A percentile compares a stretch with the other conserved stretches of the same genome.
Evolutionary conservation across 2,888 invertebrate genomes (phyloP).

Genomic region (Tenthredo mesomela): DNA sequence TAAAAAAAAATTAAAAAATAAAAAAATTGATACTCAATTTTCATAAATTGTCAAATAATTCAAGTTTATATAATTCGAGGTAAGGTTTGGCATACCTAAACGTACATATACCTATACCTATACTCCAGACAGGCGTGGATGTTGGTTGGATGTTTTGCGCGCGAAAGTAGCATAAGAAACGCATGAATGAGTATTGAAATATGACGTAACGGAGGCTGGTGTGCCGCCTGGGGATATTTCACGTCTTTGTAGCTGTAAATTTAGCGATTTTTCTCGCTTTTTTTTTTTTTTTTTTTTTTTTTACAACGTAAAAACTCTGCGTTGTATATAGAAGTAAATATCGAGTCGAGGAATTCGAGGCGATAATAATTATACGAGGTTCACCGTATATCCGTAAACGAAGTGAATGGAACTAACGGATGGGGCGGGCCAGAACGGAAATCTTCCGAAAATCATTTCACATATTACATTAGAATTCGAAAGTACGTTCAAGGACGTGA

Average conservation of each 20-base stretch:
- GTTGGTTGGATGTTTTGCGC: slow-evolving; percentile 25
- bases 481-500: slow-evolving; percentile 38
- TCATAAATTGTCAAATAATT: not conserved
- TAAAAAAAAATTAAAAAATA: not conserved
- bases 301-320: not conserved
- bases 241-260: slow-evolving; percentile 14
- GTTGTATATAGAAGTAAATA: not conserved
- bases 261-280: not conserved
- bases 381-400: not conserved
- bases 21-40: not conserved
- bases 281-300: not conserved
- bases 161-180: slow-evolving; percentile 20
- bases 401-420: slow-evolving; percentile 17
- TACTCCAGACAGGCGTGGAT: not conserved
- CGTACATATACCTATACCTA: not conserved
- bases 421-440: not conserved
- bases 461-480: slow-evolving; percentile 22
- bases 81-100: not conserved
- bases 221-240: not conserved
- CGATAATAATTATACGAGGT: not conserved
- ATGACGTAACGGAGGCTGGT: slow-evolving; percentile 32
- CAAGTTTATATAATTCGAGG: not conserved
- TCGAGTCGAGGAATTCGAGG: not conserved
- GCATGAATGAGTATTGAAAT: slow-evolving; percentile 29
- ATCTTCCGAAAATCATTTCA: slow-evolving; percentile 24